Evolutionary conservation across 2,113 vertebrate species (phyloP).

Genomic region (Pelecanoides urinatrix): DNA sequence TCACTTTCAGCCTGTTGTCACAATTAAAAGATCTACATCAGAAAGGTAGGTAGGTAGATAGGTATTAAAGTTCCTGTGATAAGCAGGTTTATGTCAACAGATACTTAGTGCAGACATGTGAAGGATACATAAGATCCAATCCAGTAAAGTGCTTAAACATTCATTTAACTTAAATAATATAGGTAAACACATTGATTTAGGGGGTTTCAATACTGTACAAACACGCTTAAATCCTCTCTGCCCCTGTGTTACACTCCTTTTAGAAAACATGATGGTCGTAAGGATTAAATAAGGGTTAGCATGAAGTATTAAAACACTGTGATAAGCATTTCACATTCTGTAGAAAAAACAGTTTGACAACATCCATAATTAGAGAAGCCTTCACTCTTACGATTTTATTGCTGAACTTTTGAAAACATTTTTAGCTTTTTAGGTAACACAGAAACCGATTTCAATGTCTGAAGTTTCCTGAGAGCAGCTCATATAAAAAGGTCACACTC

Average conservation of each 20-base stretch:
- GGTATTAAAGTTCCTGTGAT: neutral
- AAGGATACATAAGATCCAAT: neutral
- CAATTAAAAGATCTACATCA: neutral
- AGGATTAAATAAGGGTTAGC: neutral
- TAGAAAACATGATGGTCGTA: neutral
- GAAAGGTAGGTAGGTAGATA: neutral
- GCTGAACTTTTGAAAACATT: neutral
- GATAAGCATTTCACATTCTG: neutral
- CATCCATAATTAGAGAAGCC: neutral
- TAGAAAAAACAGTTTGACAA: neutral
- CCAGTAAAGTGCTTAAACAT: neutral
- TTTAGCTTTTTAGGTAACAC: neutral
- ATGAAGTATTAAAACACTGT: neutral
- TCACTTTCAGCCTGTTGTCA: neutral
- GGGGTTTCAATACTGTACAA: neutral
- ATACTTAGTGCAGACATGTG: neutral
- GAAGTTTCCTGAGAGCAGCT: neutral
- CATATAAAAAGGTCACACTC: neutral
- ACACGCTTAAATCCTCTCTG: neutral
- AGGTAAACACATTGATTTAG: neutral
- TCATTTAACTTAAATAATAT: neutral
- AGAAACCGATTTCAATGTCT: neutral
- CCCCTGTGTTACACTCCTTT: accelerated
- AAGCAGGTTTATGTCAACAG: neutral
- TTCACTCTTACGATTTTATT: neutral